phyloP scores from a whole-genome alignment of 2,888 invertebrate genomes.

The Macaria notata region DNA sequence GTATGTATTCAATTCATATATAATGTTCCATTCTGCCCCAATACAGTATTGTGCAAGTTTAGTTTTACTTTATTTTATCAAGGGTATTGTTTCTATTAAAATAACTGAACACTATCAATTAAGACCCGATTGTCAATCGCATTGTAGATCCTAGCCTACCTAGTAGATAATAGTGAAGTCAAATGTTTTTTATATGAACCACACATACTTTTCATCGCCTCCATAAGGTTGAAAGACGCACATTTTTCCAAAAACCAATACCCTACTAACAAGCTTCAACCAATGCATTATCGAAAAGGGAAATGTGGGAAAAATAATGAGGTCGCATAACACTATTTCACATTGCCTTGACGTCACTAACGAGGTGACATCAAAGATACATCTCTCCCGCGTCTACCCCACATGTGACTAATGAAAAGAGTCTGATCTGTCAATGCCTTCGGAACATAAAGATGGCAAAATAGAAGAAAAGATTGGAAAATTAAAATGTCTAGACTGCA shows the following conservation, averaged over 20 bases:
- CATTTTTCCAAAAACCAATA: constrained; percentile 19
- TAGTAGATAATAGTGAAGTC: too few species aligned
- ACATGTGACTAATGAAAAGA: constrained; percentile 76
- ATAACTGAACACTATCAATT: too few species aligned
- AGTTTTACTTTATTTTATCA: too few species aligned
- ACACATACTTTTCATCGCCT: too few species aligned
- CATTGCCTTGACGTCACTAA: constrained; percentile 55
- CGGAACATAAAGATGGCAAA: constrained; percentile 37
- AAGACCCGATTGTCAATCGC: too few species aligned
- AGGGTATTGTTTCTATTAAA: too few species aligned
- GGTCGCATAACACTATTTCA: constrained; percentile 40
- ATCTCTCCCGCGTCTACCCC: constrained; percentile 43
- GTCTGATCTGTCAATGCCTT: constrained; percentile 65
- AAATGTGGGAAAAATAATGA: constrained; percentile 48
- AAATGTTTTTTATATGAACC: too few species aligned
- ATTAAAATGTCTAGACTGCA: constrained; percentile 80
- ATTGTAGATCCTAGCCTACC: too few species aligned
- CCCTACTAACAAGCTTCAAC: constrained; percentile 24
- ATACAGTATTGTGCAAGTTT: too few species aligned
- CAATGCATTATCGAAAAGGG: constrained; percentile 30
- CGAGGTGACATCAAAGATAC: constrained; percentile 71
- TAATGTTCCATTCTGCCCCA: too few species aligned
- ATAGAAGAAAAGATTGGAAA: constrained; percentile 67
- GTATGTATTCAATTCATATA: too few species aligned
- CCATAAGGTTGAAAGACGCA: too few species aligned